These are phyloP conservation scores for Troides helena DNA, from an alignment of 2,888 invertebrate species.

Conservation along the genomic window DNA sequence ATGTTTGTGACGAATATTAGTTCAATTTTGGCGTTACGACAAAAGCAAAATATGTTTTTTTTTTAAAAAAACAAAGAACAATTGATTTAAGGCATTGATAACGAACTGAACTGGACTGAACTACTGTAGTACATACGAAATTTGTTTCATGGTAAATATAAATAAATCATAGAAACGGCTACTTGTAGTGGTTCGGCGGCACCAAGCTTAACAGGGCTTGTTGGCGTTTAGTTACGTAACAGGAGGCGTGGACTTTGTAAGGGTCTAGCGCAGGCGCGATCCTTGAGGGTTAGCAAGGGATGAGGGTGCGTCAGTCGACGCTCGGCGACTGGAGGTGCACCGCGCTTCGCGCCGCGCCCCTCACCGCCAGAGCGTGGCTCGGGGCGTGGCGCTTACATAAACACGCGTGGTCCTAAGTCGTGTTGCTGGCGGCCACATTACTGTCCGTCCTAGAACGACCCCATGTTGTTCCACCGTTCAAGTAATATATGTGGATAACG, in stretches of 20 bases:
- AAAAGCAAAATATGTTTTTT: too few relatives aligned
- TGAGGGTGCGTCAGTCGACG: slow-evolving; percentile 74
- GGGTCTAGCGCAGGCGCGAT: slow-evolving; percentile 63
- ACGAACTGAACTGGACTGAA: too few relatives aligned
- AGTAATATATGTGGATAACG: slow-evolving; percentile 67
- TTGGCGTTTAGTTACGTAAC: slow-evolving; percentile 60
- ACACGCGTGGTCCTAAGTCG: slow-evolving; percentile 68
- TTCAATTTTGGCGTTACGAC: too few relatives aligned
- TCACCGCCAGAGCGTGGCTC: slow-evolving; percentile 74
- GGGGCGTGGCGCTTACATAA: slow-evolving; percentile 81
- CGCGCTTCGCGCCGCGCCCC: slow-evolving; percentile 77
- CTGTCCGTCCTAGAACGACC: slow-evolving; percentile 73
- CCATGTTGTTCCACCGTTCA: slow-evolving; percentile 72
- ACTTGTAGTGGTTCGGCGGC: slow-evolving; percentile 32
- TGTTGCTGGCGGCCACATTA: slow-evolving; percentile 66
- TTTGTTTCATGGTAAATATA: slow-evolving; percentile 10
- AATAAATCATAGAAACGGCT: slow-evolving; percentile 21
- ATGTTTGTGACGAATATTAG: too few relatives aligned
- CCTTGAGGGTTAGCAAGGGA: slow-evolving; percentile 44
- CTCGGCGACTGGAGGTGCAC: slow-evolving; percentile 75
- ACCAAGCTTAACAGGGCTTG: slow-evolving; percentile 42
- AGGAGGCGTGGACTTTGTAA: slow-evolving; percentile 60
- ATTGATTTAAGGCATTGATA: too few relatives aligned
- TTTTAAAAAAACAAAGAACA: too few relatives aligned
- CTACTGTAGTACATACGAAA: too few relatives aligned